Evolutionary conservation across 2,113 vertebrate genomes (phyloP), one percentile per base, ranked within the genome.

Genomic region (Calyptommatus sinebrachiatus): DNA sequence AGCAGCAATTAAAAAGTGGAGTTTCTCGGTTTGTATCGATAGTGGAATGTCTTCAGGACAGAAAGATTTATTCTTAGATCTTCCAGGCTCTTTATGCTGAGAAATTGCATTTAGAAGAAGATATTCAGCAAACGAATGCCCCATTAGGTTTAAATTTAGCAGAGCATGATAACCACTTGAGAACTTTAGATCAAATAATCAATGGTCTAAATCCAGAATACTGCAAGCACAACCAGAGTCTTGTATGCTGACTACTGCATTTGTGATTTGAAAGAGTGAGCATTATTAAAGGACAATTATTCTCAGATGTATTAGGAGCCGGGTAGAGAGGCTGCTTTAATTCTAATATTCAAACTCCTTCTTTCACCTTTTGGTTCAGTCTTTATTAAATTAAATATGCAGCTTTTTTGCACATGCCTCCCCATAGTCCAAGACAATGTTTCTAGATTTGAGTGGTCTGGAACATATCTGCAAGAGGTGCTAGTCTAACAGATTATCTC

Each of bases 141-240:
- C 28, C 29, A 68, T 77, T 68, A 68, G 65, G 28, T 68, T 77
- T 68, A 24, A 77, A 68, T 77, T 68, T 53, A 77, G 46, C 48
- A 68, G 29, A 57, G 31, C 65, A 53, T 68, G 65, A 53, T 77
- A 57, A 31, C 46, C 65, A 67, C 63, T 77, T 67, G 63, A 77
- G 20, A 11, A 50, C 45, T 46, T 53, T 65, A 65, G 41, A 65
- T 76, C 35, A 46, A 62, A 76, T 57, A 65, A n/a, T 21, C 61
- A 65, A 12, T 76, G 62, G 26, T 66, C 61, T 76, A 66, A 65
- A 76, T 46, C 26, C 16, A 65, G 16, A n/a, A 22, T 41, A 62
- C 22, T 74, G 73, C 57, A 62, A 16, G 35, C 68, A 41, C 8
- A 21, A 70, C 68, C 21, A 24, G 22, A 70, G 35, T 21, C 35